Evolutionary conservation across 2,113 vertebrate genomes (phyloP).

Genomic region (Sapajus apella): DNA sequence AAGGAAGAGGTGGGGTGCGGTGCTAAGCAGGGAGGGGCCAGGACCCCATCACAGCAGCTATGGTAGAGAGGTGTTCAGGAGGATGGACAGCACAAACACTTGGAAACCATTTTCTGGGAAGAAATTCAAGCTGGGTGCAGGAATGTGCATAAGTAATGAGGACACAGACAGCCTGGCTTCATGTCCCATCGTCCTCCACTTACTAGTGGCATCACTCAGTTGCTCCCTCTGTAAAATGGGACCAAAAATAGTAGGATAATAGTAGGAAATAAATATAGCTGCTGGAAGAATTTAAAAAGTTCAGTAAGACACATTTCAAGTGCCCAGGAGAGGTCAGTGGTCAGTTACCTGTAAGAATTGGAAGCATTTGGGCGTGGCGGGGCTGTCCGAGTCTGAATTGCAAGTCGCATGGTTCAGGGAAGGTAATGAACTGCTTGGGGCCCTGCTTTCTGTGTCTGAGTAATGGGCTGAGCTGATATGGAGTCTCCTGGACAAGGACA

Average conservation of each 20-base stretch:
- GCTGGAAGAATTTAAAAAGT: too few relatives aligned
- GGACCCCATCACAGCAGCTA: not conserved
- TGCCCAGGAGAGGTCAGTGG: rapidly evolving
- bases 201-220: not conserved
- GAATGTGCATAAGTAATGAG: too few relatives aligned
- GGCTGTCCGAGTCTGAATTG: too few relatives aligned
- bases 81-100: too few relatives aligned
- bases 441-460: not conserved
- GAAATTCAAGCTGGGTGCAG: too few relatives aligned
- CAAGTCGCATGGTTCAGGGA: too few relatives aligned
- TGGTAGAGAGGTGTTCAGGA: not conserved
- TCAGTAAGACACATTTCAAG: not conserved
- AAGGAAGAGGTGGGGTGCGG: not conserved
- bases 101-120: too few relatives aligned
- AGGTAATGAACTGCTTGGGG: not conserved
- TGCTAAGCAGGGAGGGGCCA: not conserved
- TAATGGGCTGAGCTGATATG: not conserved
- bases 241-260: not conserved
- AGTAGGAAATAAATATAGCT: not conserved
- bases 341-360: not conserved
- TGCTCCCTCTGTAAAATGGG: not conserved
- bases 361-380: not conserved
- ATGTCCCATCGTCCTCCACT: not conserved
- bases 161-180: not conserved
- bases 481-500: not conserved